Percentiles rank a stretch among this genome's conserved stretches.
These are phyloP conservation scores for Drosophila varians DNA, from an alignment of 1,140 invertebrate species.

Conservation along the genomic window DNA sequence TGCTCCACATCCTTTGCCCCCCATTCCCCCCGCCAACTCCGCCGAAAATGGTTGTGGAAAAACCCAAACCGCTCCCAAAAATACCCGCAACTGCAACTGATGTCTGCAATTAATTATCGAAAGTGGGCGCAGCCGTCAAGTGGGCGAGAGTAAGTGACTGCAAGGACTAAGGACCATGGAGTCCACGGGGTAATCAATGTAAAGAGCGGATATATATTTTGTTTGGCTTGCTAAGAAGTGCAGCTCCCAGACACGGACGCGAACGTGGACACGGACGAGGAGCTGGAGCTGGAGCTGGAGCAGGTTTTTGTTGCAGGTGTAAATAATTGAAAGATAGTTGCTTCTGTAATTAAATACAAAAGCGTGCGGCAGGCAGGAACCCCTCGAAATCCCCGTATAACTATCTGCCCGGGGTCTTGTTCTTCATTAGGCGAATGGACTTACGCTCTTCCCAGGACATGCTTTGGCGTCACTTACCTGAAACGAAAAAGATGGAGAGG, in stretches of 20 bases:
- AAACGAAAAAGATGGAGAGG: conserved; percentile 16
- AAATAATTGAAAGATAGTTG: conserved; percentile 83
- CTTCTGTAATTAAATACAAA: conserved; percentile 80
- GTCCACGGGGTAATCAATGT: conserved; percentile 75
- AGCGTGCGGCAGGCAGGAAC: conserved; percentile 39
- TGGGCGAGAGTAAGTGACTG: conserved; percentile 66
- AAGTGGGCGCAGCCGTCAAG: conserved; percentile 82
- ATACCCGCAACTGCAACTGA: conserved; percentile 76
- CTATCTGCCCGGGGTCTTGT: conserved; percentile 24
- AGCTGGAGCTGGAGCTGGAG: too few species aligned
- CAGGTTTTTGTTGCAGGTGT: conserved; percentile 74
- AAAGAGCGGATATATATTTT: conserved; percentile 82
- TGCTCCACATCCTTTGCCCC: too few species aligned
- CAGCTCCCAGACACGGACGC: conserved; percentile 27
- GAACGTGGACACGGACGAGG: neutral
- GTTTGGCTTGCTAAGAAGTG: conserved; percentile 71
- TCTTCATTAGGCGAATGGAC: conserved; percentile 74
- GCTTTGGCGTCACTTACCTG: conserved; percentile 65
- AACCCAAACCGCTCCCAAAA: conserved; percentile 17
- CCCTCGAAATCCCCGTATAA: conserved; percentile 7
- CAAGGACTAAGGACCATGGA: conserved; percentile 13
- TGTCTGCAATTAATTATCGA: conserved; percentile 83
- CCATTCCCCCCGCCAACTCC: neutral
- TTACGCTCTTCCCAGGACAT: conserved; percentile 45
- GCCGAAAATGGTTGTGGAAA: neutral